Evolutionary conservation across 2,888 invertebrate species (phyloP).

Genomic region (Panopea generosa): DNA sequence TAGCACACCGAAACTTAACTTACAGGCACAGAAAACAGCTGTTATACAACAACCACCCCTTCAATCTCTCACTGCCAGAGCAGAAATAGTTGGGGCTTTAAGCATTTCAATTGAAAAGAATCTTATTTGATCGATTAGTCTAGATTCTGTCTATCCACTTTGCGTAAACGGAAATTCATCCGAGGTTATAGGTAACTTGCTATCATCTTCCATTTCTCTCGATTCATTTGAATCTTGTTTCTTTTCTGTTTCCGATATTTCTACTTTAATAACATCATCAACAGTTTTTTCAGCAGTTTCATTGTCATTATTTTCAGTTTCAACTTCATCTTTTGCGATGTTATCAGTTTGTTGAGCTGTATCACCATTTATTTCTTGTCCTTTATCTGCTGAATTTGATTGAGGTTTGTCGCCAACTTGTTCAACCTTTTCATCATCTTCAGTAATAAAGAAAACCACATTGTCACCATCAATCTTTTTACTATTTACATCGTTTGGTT

Average conservation of each 20-base stretch:
- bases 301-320: slow-evolving; percentile 21
- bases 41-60: no score
- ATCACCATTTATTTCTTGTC: neutral
- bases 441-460: slow-evolving; percentile 52
- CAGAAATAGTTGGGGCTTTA: no score
- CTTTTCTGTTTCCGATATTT: slow-evolving; percentile 46
- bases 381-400: slow-evolving; percentile 2
- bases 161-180: no score
- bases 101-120: no score
- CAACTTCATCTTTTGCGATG: slow-evolving; percentile 4
- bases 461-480: slow-evolving; percentile 25
- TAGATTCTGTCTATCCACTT: no score
- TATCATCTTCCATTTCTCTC: no score
- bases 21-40: no score
- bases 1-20: no score
- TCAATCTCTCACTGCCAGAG: no score
- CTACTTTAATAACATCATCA: slow-evolving; percentile 45
- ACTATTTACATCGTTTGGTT: neutral
- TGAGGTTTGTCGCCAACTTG: neutral
- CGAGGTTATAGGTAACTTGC: no score
- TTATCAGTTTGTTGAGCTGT: neutral
- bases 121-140: no score
- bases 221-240: neutral
- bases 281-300: no score
- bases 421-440: slow-evolving; percentile 25